Base-by-base conservation (phyloP, 2,888 invertebrate genomes). In the Empis livida region DNA sequence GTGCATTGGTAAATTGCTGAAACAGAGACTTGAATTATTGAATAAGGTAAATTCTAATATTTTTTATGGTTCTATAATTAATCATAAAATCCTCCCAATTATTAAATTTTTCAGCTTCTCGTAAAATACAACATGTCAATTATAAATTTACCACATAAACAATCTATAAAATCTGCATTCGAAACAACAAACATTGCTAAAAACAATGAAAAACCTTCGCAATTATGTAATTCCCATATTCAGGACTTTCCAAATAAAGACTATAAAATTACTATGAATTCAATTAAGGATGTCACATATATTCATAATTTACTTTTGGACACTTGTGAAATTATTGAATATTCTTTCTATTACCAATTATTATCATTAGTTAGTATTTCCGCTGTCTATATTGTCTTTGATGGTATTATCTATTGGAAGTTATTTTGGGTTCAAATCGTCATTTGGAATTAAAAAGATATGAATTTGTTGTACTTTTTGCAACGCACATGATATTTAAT, bases 321-420 rank as follows among this genome's bases (percentile, higher is more conserved):
- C 50, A 63, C 64, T 44, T 66, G 64, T 44, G 56, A 59, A 23
- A 59, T 58, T 2, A 63, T 64, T 31, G 67, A 66, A 48, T 64
- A 66, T 31, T 66, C 65, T 30, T 66, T 66, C 31, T 61, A 60
- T 0, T 62, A 64, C 51, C 65, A 66, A 0, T 46, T 66, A 48
- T 48, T 66, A n/a, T 64, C 65, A 10, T 67, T 67, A 27, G 60
- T 65, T 16, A 58, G 63, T 8, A 66, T 67, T 23, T 65, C 65
- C 0, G 67, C 67, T 49, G 45, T 66, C 0, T 67, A 67, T 20
- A 65, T 66, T 47, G 55, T 67, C 3, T 66, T 66, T 16, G 67
- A 66, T 47, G 61, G 59, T 66, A 66, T 48, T 66, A 66, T 45
- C 61, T 66, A 42, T 47, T 67, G 45, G 66, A 67, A 16, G 65